Base-by-base conservation (phyloP, 2,113 vertebrate species). In the Podilymbus podiceps region DNA sequence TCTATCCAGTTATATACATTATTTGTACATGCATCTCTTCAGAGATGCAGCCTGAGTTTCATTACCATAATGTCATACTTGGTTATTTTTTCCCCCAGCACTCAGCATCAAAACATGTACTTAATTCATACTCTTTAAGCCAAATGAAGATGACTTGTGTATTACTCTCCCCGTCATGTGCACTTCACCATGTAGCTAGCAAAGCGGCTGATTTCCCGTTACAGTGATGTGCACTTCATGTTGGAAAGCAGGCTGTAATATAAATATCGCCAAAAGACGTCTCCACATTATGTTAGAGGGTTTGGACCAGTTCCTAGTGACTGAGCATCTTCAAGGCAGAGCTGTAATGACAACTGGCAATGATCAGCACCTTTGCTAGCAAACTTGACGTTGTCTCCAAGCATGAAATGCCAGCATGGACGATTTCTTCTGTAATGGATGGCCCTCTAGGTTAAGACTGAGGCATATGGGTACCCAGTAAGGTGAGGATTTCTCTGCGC, bases 271-370 rank as follows among this genome's bases (percentile, higher is more conserved):
- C 93, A 91, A 63, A 69, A 95, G 77, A 23, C 46, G 90, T 42
- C 52, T 84, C 64, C 71, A 38, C 11, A 0, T 49, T 86, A 7
- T 18, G 35, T 96, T 64, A 5, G 90, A 92, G 83, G 35, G 12
- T 74, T 94, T 96, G 96, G 96, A 96, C 31, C 60, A 4, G 44
- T 92, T 97, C 96, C 95, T 96, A 6, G 93, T 49, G 93, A 28
- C 50, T 77, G 88, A 89, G 88, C 82, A 35, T 93, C 95, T 88
- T 83, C 82, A 82, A 92, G 89, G 17, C 71, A 63, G 95, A 94
- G 85, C 82, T 93, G 95, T 92, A 72, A 92, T 93, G 95, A 96
- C 95, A 97, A 95, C 86, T 97, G 93, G 96, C 97, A 95, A 85
- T 88, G 95, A 92, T 95, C 93, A 97, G 86, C 92, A 95, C 86